Conservation (phyloP, 2,888 invertebrate genomes). For the Coelinius sp. region DNA sequence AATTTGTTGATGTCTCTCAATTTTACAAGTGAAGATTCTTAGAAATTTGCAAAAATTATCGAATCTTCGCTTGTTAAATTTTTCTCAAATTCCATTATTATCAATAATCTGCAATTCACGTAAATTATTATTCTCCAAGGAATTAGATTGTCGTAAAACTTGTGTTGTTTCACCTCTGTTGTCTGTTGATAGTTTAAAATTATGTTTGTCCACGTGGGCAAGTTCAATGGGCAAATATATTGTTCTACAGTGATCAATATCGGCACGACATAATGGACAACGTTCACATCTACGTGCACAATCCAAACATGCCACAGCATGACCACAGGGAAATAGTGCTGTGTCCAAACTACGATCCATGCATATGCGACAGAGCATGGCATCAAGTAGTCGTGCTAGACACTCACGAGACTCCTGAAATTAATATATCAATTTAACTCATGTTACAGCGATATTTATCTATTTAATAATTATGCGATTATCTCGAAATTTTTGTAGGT, state of each 20-base stretch:
- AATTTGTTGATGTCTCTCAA: constrained; percentile 52
- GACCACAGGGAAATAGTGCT: constrained; percentile 90
- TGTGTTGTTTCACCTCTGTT: constrained; percentile 52
- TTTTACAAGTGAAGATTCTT: constrained; percentile 59
- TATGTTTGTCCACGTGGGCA: constrained; percentile 66
- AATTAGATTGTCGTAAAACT: constrained; percentile 50
- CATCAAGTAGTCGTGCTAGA: constrained; percentile 75
- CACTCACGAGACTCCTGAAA: constrained; percentile 74
- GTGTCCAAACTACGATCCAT: constrained; percentile 89
- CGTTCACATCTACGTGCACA: constrained; percentile 83
- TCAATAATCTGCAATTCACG: constrained; percentile 47
- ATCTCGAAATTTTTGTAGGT: neutral
- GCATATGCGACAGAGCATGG: constrained; percentile 88
- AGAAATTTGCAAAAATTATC: constrained; percentile 54
- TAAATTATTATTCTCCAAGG: constrained; percentile 54
- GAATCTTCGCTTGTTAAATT: constrained; percentile 44
- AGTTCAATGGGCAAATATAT: constrained; percentile 80
- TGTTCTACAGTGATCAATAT: constrained; percentile 79
- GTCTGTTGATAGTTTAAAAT: constrained; percentile 52
- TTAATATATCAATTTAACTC: neutral
- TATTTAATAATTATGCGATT: neutral
- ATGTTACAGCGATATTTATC: neutral
- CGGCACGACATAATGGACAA: constrained; percentile 83
- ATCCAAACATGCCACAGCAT: constrained; percentile 84
- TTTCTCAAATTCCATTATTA: constrained; percentile 60